A percentile compares a stretch with the other conserved stretches of the same genome.
Conservation (phyloP, 2,888 invertebrate genomes). For the Volucella inflata region DNA sequence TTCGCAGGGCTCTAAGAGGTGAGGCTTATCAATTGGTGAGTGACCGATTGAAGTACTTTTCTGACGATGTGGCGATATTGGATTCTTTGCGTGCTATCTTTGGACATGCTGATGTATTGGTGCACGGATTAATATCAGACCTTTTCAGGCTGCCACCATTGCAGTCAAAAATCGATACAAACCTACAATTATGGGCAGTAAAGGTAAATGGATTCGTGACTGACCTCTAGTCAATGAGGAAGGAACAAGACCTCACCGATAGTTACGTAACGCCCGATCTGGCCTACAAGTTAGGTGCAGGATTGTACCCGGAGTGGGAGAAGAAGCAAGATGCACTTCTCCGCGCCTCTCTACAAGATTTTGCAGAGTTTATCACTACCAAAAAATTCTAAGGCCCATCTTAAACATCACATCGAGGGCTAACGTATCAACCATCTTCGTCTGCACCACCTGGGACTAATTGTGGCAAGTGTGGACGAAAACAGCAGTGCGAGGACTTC, state of each 20-base stretch:
- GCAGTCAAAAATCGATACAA: too few relatives aligned
- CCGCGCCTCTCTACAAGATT: background rate
- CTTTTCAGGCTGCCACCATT: constrained; percentile 20
- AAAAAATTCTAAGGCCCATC: background rate
- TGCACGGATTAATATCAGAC: constrained; percentile 26
- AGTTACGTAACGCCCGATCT: constrained; percentile 26
- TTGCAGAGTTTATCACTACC: too few relatives aligned
- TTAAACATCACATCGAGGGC: background rate
- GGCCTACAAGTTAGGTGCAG: constrained; percentile 12
- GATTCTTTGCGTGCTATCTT: constrained; percentile 20
- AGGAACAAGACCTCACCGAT: constrained; percentile 16
- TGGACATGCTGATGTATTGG: too few relatives aligned
- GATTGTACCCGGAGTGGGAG: too few relatives aligned
- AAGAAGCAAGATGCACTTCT: background rate
- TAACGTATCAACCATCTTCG: background rate
- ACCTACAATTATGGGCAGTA: constrained; percentile 3
- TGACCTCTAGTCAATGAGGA: constrained; percentile 33
- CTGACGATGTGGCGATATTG: constrained; percentile 15
- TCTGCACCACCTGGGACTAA: background rate
- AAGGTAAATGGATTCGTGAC: constrained; percentile 27
- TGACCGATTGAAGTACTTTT: constrained; percentile 16
- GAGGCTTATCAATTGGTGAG: constrained; percentile 32
- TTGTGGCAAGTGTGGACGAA: constrained; percentile 9
- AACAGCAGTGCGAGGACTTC: constrained; percentile 16
- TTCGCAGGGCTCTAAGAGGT: constrained; percentile 12